Evolutionary conservation across 1,140 invertebrate species (phyloP), one percentile per base, ranked within the genome.

Genomic region (Adelges cooleyi): DNA sequence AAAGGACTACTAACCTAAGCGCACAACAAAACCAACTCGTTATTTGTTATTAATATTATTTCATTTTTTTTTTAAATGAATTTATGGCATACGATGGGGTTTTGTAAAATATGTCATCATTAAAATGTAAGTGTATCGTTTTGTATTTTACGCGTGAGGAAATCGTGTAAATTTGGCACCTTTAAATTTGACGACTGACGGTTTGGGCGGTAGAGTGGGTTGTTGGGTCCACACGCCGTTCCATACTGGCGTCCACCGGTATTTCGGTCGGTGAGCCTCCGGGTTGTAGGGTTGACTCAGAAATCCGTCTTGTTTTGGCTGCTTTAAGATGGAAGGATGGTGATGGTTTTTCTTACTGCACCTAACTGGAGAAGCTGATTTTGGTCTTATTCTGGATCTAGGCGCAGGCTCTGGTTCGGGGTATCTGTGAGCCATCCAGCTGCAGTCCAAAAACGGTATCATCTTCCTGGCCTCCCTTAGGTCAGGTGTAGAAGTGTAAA

Each of bases 401-500:
- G 75, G 69, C 13, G 20, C 20, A 5, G 56, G 66, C 18, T 65
- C 65, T 40, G 65, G 65, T 53, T 69, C 62, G 10, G 87, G 85
- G 73, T 83, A 85, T 69, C 80, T 80, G 72, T 90, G 86, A 9
- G 87, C 84, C 29, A 86, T 80, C 87, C 87, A 89, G 10, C 82
- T 77, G 2, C 85, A 86, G 1, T 84, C 80, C 65, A 89, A 74
- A 74, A 89, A 87, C 0, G 86, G 84, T 5, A 84, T 84, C 22
- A 90, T 86, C 69, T 87, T 86, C 1, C 82, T 77, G 1, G 90
- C 75, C 70, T 90, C 87, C 66, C 82, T 80, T 17, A 92, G 78
- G 70, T 89, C 84, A 1, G 88, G 88, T 23, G 84, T 82, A 0
- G 88, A 91, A 1, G 86, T 86, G 70, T 87, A 91, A 79, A 90